Percentiles rank a stretch among this genome's conserved stretches.
phyloP scores from a whole-genome alignment of 1,140 invertebrate genomes.

The Globodera ellingtonae region DNA sequence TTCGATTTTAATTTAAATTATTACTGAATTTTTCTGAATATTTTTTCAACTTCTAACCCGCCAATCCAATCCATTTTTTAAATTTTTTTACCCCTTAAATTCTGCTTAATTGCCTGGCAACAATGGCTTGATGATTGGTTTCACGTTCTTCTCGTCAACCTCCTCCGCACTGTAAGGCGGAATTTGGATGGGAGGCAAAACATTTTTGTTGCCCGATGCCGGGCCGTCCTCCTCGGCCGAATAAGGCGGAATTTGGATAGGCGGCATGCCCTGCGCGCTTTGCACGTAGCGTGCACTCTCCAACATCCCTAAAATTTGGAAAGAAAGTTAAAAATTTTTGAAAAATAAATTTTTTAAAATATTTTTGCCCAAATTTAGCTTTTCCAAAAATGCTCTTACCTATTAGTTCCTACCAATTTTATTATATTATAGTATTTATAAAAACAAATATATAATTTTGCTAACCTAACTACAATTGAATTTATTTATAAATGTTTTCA shows the following conservation, averaged over 20 bases:
- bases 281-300: not conserved
- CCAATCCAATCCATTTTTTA: too few relatives aligned
- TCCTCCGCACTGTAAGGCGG: conserved; percentile 22
- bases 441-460: not conserved
- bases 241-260: conserved; percentile 28
- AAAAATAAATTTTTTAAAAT: conserved; percentile 2
- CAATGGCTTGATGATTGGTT: conserved; percentile 20
- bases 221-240: conserved; percentile 21
- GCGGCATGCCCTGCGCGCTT: conserved; percentile 13
- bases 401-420: not conserved
- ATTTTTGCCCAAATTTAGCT: not conserved
- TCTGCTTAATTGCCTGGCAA: not conserved
- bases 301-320: conserved; percentile 14
- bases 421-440: not conserved
- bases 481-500: not conserved
- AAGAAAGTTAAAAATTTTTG: not conserved
- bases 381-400: not conserved
- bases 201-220: not conserved
- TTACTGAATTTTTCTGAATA: too few relatives aligned
- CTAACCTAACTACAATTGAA: not conserved
- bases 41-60: too few relatives aligned
- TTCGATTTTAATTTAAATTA: too few relatives aligned
- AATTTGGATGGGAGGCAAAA: conserved; percentile 17
- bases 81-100: too few relatives aligned
- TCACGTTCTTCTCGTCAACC: conserved; percentile 23